Evolutionary conservation across 2,888 invertebrate species (phyloP).

Genomic region (Eupelmus urozonus): DNA sequence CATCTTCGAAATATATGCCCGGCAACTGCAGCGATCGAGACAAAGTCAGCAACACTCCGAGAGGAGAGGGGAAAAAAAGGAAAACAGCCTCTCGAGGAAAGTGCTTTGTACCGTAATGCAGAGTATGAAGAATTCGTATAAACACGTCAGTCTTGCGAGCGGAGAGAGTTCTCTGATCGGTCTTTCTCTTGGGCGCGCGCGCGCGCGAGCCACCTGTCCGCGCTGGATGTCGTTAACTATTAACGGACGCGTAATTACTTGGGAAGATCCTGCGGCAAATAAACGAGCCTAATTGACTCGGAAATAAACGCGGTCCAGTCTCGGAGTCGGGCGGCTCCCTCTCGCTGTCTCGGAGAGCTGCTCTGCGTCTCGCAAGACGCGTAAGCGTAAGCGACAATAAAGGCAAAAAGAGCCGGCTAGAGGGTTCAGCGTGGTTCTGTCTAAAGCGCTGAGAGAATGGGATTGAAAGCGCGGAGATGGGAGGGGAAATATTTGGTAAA

Average conservation of each 20-base stretch:
- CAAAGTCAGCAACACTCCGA: not conserved
- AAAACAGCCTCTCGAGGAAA: not conserved
- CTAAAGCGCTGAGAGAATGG: constrained; percentile 41
- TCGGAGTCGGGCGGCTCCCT: too few relatives aligned
- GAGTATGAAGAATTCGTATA: constrained; percentile 7
- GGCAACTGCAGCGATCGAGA: not conserved
- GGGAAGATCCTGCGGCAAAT: constrained; percentile 73
- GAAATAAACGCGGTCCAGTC: constrained; percentile 72
- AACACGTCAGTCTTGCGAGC: constrained; percentile 41
- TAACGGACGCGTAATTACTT: constrained; percentile 75
- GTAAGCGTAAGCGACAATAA: constrained; percentile 10
- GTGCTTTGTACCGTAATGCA: too few relatives aligned
- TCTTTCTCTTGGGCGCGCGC: constrained; percentile 27
- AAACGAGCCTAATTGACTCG: constrained; percentile 76
- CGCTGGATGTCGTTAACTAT: constrained; percentile 74
- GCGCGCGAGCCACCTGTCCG: constrained; percentile 73
- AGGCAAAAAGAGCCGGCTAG: constrained; percentile 48
- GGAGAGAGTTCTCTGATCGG: constrained; percentile 11
- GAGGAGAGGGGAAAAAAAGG: not conserved
- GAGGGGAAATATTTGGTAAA: constrained; percentile 39
- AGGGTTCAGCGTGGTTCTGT: constrained; percentile 31
- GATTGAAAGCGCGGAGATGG: constrained; percentile 39
- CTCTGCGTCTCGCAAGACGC: constrained; percentile 19
- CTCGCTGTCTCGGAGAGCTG: constrained; percentile 25
- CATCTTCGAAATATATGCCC: constrained; percentile 4